A percentile compares a stretch with the other conserved stretches of the same genome.
These are phyloP conservation scores for Dryomyza anilis DNA, from an alignment of 2,888 invertebrate genomes.

Conservation along the genomic window DNA sequence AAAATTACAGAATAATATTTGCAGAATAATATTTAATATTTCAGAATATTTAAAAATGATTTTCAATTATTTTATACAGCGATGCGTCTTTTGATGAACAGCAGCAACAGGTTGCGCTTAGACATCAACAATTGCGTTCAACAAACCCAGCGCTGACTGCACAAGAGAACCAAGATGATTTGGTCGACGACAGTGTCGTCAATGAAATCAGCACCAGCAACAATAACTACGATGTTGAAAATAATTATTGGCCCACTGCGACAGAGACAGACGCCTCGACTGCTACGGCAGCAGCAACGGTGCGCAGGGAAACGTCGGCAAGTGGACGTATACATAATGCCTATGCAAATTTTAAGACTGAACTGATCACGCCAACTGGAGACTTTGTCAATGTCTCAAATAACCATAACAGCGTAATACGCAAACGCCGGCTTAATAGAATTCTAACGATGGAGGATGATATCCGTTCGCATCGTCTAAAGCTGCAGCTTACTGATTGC, in stretches of 20 bases:
- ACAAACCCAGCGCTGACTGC: no score
- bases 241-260: slow-evolving; percentile 21
- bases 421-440: no score
- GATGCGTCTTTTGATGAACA: no score
- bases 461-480: slow-evolving; percentile 5
- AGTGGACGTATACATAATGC: background rate
- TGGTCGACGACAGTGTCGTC: slow-evolving; percentile 5
- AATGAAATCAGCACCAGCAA: slow-evolving; percentile 12
- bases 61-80: background rate
- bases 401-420: no score
- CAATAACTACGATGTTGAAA: slow-evolving; percentile 21
- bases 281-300: background rate
- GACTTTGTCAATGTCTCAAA: no score
- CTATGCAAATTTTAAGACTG: slow-evolving; percentile 16
- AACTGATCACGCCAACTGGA: slow-evolving; percentile 18
- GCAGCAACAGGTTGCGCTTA: no score
- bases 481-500: slow-evolving; percentile 6
- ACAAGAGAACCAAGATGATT: no score
- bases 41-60: no score
- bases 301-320: background rate
- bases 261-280: background rate
- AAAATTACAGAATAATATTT: background rate
- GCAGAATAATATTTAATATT: background rate
- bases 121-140: no score
- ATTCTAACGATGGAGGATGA: background rate